These are phyloP conservation scores for Paraplagusia blochii DNA, from an alignment of 2,113 vertebrate genomes.

Conservation along the genomic window DNA sequence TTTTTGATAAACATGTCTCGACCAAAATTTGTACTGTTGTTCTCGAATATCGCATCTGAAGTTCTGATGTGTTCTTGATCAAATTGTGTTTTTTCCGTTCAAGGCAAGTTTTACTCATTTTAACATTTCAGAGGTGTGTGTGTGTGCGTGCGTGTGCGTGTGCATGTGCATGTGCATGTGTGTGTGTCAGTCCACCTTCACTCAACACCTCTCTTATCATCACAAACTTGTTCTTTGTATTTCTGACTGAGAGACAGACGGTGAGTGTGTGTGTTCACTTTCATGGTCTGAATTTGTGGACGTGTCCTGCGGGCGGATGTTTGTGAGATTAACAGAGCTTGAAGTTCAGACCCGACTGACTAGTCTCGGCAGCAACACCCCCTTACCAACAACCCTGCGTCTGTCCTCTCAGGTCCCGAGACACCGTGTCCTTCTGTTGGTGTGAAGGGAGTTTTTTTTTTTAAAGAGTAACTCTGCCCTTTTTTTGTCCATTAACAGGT, in stretches of 20 bases:
- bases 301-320: constrained; percentile 31
- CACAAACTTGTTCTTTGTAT: constrained; percentile 27
- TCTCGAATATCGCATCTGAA: too few relatives aligned
- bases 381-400: neutral
- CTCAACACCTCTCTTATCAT: too few relatives aligned
- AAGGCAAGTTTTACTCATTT: too few relatives aligned
- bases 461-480: constrained; percentile 20
- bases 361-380: constrained; percentile 3
- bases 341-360: constrained; percentile 20
- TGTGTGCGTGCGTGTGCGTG: too few relatives aligned
- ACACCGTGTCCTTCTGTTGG: neutral
- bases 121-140: too few relatives aligned
- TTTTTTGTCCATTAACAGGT: constrained; percentile 15
- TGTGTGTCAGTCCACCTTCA: too few relatives aligned
- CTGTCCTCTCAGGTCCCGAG: constrained; percentile 1
- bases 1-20: too few relatives aligned
- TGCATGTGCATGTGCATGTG: too few relatives aligned
- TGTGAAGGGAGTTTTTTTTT: neutral
- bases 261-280: constrained; percentile 4
- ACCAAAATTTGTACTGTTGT: too few relatives aligned
- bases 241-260: neutral
- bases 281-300: constrained; percentile 11
- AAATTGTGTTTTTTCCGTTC: too few relatives aligned
- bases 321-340: constrained; percentile 21
- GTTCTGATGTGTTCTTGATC: too few relatives aligned